A percentile compares a stretch with the other conserved stretches of the same genome.
Conservation (phyloP, 1,140 invertebrate genomes). For the Panonychus citri region DNA sequence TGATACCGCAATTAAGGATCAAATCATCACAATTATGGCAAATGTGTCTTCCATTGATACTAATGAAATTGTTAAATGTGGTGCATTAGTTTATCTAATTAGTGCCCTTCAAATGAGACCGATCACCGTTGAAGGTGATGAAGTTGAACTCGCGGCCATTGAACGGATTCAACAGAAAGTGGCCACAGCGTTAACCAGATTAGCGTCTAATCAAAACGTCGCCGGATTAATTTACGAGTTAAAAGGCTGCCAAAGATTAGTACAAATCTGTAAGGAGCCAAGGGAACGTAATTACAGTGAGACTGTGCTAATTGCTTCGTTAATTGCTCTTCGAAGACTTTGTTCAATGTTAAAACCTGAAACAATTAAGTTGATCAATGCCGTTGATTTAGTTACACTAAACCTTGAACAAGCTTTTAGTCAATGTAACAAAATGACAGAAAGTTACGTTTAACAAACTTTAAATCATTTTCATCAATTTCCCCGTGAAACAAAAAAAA, state of each 20-base stretch:
- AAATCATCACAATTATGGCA: slow-evolving; percentile 47
- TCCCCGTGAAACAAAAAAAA: no score
- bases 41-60: slow-evolving; percentile 42
- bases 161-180: slow-evolving; percentile 58
- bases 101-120: slow-evolving; percentile 37
- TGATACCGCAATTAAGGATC: slow-evolving; percentile 15
- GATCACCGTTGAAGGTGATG: neutral
- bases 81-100: slow-evolving; percentile 42
- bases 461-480: no score
- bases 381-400: slow-evolving; percentile 37
- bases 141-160: slow-evolving; percentile 27
- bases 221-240: slow-evolving; percentile 18
- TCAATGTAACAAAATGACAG: slow-evolving; percentile 39
- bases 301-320: slow-evolving; percentile 42
- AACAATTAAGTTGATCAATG: slow-evolving; percentile 28
- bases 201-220: slow-evolving; percentile 36
- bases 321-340: slow-evolving; percentile 44
- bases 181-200: slow-evolving; percentile 53
- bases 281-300: slow-evolving; percentile 42
- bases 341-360: slow-evolving; percentile 26
- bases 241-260: slow-evolving; percentile 37
- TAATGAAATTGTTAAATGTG: slow-evolving; percentile 30
- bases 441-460: slow-evolving; percentile 38
- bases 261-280: slow-evolving; percentile 41
- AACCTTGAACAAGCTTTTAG: slow-evolving; percentile 41